phyloP scores from a whole-genome alignment of 2,113 vertebrate genomes.

The Tragulus kanchil region DNA sequence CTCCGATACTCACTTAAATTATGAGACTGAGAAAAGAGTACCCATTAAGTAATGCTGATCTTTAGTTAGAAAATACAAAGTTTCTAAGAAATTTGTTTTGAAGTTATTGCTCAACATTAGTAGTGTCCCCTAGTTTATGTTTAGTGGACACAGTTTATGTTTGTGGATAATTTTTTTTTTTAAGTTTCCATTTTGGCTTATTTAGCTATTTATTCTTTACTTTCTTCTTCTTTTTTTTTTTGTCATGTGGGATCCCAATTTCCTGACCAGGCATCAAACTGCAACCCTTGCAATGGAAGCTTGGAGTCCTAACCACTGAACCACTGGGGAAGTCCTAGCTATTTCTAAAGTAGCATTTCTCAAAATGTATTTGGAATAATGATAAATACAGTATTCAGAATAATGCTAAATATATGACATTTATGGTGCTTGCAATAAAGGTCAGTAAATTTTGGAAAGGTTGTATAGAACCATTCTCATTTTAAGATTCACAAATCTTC shows the following conservation, averaged over 20 bases:
- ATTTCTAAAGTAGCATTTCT: constrained; percentile 32
- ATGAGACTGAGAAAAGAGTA: not conserved
- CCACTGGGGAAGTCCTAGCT: not conserved
- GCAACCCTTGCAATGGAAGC: not conserved
- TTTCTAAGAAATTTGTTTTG: not conserved
- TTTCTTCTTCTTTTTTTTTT: too few species aligned
- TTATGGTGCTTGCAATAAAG: not conserved
- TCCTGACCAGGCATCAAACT: not conserved
- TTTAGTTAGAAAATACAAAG: not conserved
- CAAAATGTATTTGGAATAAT: not conserved
- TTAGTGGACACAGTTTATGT: not conserved
- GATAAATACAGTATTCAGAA: not conserved
- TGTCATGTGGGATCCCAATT: not conserved
- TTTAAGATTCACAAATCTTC: not conserved
- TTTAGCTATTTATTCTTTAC: not conserved
- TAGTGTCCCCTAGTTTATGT: not conserved
- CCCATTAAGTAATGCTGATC: not conserved
- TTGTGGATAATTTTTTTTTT: not conserved
- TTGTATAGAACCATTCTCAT: not conserved
- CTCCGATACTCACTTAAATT: constrained; percentile 10
- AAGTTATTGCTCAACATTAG: not conserved
- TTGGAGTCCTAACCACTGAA: not conserved
- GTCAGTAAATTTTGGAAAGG: not conserved
- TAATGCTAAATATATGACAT: not conserved
- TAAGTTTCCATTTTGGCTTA: not conserved